A percentile compares a stretch with the other conserved stretches of the same genome.
These are phyloP conservation scores for Lethrus apterus DNA, from an alignment of 1,140 invertebrate genomes.

Conservation along the genomic window DNA sequence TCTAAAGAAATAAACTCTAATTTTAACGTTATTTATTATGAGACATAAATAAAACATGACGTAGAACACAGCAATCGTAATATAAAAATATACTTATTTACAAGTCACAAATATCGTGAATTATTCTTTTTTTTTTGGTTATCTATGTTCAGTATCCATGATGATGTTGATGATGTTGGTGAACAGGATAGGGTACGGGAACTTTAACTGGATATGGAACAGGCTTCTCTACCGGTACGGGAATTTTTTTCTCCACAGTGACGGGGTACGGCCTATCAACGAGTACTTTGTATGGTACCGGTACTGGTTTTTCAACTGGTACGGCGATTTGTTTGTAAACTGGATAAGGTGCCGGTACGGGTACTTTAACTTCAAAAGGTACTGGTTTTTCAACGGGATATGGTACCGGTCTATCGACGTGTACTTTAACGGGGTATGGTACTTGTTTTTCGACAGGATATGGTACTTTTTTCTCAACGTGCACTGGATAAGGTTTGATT, in stretches of 20 bases:
- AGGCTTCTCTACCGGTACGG: conserved; percentile 47
- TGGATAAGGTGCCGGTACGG: conserved; percentile 31
- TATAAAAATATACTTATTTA: too few relatives aligned
- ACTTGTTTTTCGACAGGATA: conserved; percentile 32
- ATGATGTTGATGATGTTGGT: conserved; percentile 3
- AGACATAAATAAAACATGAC: too few relatives aligned
- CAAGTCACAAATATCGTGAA: too few relatives aligned
- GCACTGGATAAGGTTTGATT: conserved; percentile 41
- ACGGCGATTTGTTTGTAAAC: conserved; percentile 45
- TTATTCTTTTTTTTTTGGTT: too few relatives aligned
- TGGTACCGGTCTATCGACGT: conserved; percentile 49
- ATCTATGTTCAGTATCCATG: too few relatives aligned
- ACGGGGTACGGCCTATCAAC: conserved; percentile 56
- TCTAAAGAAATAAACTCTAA: too few relatives aligned
- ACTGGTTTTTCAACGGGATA: conserved; percentile 33
- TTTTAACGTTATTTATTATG: too few relatives aligned
- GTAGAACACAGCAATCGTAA: too few relatives aligned
- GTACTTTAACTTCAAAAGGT: conserved; percentile 29
- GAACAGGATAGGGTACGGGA: not conserved
- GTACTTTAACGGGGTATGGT: conserved; percentile 41
- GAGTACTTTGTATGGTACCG: conserved; percentile 47
- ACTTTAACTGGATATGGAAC: conserved; percentile 12
- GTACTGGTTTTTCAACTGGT: conserved; percentile 17
- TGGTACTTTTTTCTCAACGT: conserved; percentile 22
- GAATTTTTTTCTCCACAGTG: conserved; percentile 59